These are phyloP conservation scores for Spizaetus ornatus DNA, from an alignment of 2,113 vertebrate genomes.

Conservation along the genomic window DNA sequence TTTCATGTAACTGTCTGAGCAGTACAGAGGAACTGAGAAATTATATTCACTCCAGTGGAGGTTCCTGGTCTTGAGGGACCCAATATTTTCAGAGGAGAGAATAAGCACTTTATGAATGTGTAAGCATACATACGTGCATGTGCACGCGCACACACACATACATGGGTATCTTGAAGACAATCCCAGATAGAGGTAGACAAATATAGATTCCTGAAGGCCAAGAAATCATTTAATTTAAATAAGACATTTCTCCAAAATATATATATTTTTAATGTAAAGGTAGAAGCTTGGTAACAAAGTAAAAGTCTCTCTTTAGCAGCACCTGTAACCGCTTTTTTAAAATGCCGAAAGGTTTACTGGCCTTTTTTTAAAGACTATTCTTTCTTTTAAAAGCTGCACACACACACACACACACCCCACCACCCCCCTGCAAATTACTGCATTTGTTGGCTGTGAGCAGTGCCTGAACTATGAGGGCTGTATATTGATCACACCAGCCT, in stretches of 20 bases:
- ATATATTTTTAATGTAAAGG: neutral
- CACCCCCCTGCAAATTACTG: neutral
- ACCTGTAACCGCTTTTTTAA: neutral
- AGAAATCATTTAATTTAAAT: neutral
- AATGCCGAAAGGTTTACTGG: neutral
- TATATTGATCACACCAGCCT: conserved; percentile 38
- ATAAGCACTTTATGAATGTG: neutral
- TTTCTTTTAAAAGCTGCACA: neutral
- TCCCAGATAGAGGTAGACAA: neutral
- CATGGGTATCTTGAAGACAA: neutral
- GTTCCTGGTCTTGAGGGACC: neutral
- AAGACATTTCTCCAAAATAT: neutral
- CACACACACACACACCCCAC: neutral
- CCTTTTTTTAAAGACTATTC: neutral
- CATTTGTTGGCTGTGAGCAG: conserved; percentile 28
- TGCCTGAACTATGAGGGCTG: conserved; percentile 14
- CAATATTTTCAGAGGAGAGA: neutral
- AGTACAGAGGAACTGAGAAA: neutral
- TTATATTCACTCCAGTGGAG: neutral
- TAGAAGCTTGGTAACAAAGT: neutral
- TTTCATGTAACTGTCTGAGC: neutral
- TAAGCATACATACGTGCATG: neutral
- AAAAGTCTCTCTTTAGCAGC: neutral
- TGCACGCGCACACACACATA: neutral
- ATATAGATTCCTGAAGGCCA: neutral